These are phyloP conservation scores for Cirrhinus mrigala DNA, from an alignment of 2,797 vertebrate genomes.

Conservation along the genomic window DNA sequence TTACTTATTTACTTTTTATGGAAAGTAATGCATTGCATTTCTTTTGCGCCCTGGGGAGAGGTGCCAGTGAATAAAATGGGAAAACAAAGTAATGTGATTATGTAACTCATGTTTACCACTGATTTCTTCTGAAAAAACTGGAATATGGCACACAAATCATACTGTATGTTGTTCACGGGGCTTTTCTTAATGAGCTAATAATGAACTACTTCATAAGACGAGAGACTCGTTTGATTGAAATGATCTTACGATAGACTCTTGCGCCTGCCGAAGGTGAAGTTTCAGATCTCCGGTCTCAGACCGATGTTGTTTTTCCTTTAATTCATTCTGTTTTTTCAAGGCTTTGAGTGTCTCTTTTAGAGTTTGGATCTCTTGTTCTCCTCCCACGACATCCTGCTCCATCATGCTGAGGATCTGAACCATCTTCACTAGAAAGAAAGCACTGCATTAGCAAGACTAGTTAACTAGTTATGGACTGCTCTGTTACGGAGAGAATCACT, in stretches of 20 bases:
- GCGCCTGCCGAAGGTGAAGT: conserved; percentile 70
- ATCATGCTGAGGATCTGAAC: conserved; percentile 81
- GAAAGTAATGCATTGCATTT: too few species aligned
- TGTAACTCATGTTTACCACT: too few species aligned
- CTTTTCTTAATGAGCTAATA: background rate
- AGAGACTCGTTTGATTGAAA: background rate
- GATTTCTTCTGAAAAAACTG: background rate
- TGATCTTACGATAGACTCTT: conserved; percentile 72
- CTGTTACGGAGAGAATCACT: conserved; percentile 62
- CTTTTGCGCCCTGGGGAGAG: too few species aligned
- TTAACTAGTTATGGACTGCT: background rate
- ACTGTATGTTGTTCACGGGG: background rate
- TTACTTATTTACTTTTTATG: too few species aligned
- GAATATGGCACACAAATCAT: background rate
- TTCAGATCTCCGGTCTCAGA: conserved; percentile 65
- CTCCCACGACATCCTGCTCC: conserved; percentile 69
- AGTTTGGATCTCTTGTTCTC: conserved; percentile 71
- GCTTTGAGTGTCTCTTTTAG: conserved; percentile 71
- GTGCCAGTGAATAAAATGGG: too few species aligned
- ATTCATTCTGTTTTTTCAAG: conserved; percentile 63
- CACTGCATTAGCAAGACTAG: too few species aligned
- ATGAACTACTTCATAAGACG: background rate
- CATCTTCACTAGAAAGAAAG: conserved; percentile 75
- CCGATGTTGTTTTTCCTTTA: conserved; percentile 68
- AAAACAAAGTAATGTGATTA: too few species aligned